phyloP scores from a whole-genome alignment of 2,888 invertebrate genomes.

The Acleris laterana region DNA sequence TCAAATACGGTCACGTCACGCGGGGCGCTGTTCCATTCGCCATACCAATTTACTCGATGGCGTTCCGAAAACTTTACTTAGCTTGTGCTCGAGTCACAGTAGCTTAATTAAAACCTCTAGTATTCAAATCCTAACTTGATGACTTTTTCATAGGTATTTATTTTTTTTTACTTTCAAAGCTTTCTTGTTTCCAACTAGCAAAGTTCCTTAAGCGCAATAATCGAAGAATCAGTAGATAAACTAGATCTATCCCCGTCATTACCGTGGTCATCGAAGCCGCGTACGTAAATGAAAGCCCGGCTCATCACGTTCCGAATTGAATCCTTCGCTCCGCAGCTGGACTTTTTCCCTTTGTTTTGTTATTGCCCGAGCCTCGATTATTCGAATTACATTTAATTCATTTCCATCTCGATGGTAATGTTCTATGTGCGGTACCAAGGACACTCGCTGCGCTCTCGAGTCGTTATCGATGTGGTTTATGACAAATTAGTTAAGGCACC shows the following conservation, averaged over 20 bases:
- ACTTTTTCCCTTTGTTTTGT: conserved; percentile 80
- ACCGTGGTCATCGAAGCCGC: conserved; percentile 58
- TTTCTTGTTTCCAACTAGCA: no score
- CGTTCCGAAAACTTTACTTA: no score
- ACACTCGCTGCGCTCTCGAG: conserved; percentile 45
- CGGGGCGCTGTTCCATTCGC: no score
- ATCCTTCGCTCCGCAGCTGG: conserved; percentile 77
- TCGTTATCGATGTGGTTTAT: conserved; percentile 31
- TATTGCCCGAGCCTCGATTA: conserved; percentile 78
- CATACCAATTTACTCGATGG: no score
- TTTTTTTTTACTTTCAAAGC: no score
- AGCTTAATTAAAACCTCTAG: no score
- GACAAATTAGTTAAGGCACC: background rate
- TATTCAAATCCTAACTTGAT: no score
- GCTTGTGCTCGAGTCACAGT: no score
- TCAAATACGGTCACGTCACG: no score
- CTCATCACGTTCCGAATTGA: conserved; percentile 85
- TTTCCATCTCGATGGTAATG: conserved; percentile 78
- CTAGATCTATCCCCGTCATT: conserved; percentile 49
- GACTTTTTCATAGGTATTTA: no score
- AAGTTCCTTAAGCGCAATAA: background rate
- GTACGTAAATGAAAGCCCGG: conserved; percentile 78
- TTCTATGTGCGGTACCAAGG: conserved; percentile 45
- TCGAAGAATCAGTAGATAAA: conserved; percentile 29
- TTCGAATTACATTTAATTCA: conserved; percentile 83